Conservation (phyloP, 2,797 vertebrate genomes). For the Takifugu rubripes region DNA sequence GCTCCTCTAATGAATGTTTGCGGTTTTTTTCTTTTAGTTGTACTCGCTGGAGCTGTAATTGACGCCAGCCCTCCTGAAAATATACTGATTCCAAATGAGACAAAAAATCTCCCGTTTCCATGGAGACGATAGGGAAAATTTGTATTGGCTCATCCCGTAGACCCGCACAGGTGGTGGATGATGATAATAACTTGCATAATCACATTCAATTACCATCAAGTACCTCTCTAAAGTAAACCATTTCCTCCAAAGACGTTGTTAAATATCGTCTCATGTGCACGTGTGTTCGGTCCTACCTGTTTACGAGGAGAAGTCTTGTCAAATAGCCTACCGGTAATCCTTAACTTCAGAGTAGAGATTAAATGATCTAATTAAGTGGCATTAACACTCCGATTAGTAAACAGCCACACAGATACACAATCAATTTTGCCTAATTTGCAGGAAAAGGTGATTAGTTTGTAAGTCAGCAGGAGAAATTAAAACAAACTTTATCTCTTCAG, state of each 20-base stretch:
- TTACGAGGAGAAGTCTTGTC: too few relatives aligned
- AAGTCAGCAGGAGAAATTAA: not conserved
- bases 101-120: conserved; percentile 56
- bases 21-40: conserved; percentile 22
- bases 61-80: conserved; percentile 29
- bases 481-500: too few relatives aligned
- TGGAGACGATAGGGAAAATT: conserved; percentile 44
- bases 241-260: conserved; percentile 14
- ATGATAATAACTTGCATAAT: conserved; percentile 58
- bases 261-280: not conserved
- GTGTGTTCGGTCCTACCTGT: too few relatives aligned
- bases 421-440: not conserved
- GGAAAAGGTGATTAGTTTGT: not conserved
- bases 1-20: conserved; percentile 25
- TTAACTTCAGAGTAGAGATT: too few relatives aligned
- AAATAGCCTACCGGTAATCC: too few relatives aligned
- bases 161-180: conserved; percentile 59
- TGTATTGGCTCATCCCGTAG: conserved; percentile 45
- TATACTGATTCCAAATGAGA: conserved; percentile 45
- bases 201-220: conserved; percentile 55
- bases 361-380: too few relatives aligned
- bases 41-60: conserved; percentile 21
- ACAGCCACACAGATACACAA: not conserved
- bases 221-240: conserved; percentile 40
- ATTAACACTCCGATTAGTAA: too few relatives aligned